phyloP scores from a whole-genome alignment of 2,797 vertebrate species.

The Cephalopachus bancanus region DNA sequence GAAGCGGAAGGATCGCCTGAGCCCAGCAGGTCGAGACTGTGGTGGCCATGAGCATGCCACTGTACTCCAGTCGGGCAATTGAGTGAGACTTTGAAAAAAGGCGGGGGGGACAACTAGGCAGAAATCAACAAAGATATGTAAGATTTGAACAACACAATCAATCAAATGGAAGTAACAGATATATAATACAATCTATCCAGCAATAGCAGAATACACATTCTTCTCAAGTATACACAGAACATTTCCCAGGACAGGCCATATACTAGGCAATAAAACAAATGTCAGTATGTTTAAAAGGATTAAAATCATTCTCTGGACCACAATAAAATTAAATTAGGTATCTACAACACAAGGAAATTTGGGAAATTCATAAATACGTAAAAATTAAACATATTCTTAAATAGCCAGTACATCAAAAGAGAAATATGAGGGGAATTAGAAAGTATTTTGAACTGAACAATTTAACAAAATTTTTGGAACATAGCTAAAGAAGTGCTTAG shows the following conservation, averaged over 20 bases:
- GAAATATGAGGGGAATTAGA: background rate
- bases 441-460: background rate
- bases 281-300: background rate
- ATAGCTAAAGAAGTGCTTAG: background rate
- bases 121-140: background rate
- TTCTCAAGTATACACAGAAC: background rate
- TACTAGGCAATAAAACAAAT: background rate
- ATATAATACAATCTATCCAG: background rate
- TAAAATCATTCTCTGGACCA: background rate
- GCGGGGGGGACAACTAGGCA: background rate
- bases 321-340: slow-evolving; percentile 23
- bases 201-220: background rate
- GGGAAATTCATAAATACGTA: background rate
- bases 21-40: too few relatives aligned
- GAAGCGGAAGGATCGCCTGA: too few relatives aligned
- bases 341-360: background rate
- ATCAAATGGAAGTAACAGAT: background rate
- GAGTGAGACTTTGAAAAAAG: too few relatives aligned
- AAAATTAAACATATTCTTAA: background rate
- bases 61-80: too few relatives aligned
- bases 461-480: background rate
- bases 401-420: background rate
- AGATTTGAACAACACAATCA: background rate
- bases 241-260: background rate
- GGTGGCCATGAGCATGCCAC: too few relatives aligned